Evolutionary conservation across 1,140 invertebrate genomes (phyloP).

Genomic region (Venturia canescens): DNA sequence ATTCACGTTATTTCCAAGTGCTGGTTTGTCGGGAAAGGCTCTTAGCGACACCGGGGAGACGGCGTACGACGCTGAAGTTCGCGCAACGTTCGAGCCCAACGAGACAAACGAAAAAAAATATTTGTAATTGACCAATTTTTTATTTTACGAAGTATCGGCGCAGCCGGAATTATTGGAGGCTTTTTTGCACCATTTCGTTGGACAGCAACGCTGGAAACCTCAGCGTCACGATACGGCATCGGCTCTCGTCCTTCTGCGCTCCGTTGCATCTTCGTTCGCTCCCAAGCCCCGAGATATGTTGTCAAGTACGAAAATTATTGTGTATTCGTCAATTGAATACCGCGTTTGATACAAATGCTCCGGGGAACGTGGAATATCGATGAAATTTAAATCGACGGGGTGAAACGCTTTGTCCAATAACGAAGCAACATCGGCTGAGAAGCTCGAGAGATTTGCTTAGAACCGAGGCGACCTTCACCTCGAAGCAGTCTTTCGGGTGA

Average conservation of each 20-base stretch:
- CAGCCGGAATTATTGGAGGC: too few species aligned
- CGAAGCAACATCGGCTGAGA: neutral
- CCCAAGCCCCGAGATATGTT: neutral
- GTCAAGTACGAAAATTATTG: too few species aligned
- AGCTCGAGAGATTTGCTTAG: conserved; percentile 51
- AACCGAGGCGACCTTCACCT: conserved; percentile 67
- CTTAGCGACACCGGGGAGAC: conserved; percentile 17
- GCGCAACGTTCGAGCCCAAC: too few species aligned
- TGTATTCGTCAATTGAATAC: too few species aligned
- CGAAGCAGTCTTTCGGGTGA: conserved; percentile 25
- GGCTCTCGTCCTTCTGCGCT: neutral
- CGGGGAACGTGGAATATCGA: too few species aligned
- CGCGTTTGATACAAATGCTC: neutral
- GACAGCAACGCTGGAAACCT: too few species aligned
- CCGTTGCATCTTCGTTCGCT: neutral
- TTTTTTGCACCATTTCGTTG: too few species aligned
- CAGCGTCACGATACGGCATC: neutral
- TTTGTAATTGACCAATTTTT: too few species aligned
- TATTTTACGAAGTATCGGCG: too few species aligned
- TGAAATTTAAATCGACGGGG: too few species aligned
- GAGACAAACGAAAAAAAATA: too few species aligned
- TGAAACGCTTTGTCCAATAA: neutral
- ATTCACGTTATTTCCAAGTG: neutral
- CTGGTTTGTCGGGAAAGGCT: neutral
- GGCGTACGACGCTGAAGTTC: too few species aligned